Evolutionary conservation across 2,113 vertebrate genomes (phyloP).

Genomic region (Taurulus bubalis): DNA sequence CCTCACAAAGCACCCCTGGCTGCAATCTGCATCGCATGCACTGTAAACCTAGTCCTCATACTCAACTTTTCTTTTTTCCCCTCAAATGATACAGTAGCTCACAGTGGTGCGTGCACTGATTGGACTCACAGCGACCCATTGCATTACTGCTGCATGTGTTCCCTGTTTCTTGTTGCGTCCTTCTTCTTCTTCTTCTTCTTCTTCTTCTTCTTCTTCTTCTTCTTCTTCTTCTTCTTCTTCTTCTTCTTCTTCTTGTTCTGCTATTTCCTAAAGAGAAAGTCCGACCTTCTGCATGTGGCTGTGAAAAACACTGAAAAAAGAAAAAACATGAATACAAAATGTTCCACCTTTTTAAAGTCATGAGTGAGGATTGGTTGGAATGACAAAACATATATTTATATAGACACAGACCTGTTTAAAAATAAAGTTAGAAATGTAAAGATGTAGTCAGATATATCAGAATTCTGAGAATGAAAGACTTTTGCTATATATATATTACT

Average conservation of each 20-base stretch:
- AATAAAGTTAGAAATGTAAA: neutral
- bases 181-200: conserved; percentile 42
- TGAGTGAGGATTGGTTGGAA: neutral
- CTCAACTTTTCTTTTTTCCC: neutral
- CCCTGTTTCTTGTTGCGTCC: conserved; percentile 46
- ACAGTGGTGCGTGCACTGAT: conserved; percentile 15
- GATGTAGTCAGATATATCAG: neutral
- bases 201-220: neutral
- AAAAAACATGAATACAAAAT: neutral
- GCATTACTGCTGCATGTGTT: conserved; percentile 77
- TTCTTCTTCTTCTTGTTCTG: conserved; percentile 36
- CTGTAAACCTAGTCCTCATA: neutral
- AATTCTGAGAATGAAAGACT: neutral
- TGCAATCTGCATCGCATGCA: conserved; percentile 22
- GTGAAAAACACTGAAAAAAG: neutral
- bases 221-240: conserved; percentile 35
- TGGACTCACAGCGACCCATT: conserved; percentile 80
- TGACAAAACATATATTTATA: neutral
- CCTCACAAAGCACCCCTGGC: conserved; percentile 35
- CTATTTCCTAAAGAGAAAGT: conserved; percentile 20
- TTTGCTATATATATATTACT: neutral
- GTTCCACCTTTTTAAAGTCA: neutral
- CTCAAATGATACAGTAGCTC: neutral
- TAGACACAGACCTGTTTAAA: neutral
- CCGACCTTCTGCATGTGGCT: conserved; percentile 74